Evolutionary conservation across 1,140 invertebrate genomes (phyloP).

Genomic region (Ceratina australensis): DNA sequence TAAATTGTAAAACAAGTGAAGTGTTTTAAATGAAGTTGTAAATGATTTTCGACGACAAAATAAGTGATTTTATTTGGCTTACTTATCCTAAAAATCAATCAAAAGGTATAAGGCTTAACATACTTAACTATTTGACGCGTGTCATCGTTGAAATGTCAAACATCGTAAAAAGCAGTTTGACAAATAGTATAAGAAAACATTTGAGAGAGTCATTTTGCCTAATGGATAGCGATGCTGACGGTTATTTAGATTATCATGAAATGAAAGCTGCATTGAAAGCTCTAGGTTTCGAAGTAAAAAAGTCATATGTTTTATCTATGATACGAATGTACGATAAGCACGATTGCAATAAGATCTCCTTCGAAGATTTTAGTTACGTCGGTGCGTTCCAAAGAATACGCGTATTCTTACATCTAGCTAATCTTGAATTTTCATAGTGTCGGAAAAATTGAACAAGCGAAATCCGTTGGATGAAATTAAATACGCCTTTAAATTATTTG

Average conservation of each 20-base stretch:
- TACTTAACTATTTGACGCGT: no score
- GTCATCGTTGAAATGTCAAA: background rate
- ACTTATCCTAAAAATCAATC: no score
- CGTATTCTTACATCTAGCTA: background rate
- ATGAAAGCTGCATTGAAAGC: slow-evolving; percentile 58
- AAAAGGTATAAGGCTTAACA: no score
- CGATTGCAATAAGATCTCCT: slow-evolving; percentile 54
- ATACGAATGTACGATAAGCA: slow-evolving; percentile 59
- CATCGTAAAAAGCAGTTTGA: background rate
- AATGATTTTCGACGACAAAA: no score
- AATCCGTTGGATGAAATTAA: slow-evolving; percentile 55
- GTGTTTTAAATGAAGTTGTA: no score
- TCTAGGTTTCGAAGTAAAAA: slow-evolving; percentile 56
- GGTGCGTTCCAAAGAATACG: slow-evolving; percentile 11
- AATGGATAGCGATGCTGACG: slow-evolving; percentile 61
- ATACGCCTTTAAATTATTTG: slow-evolving; percentile 55
- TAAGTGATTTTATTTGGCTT: no score
- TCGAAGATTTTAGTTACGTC: slow-evolving; percentile 59
- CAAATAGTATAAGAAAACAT: slow-evolving; percentile 31
- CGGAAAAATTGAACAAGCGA: slow-evolving; percentile 55
- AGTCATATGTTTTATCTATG: slow-evolving; percentile 50
- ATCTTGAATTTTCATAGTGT: slow-evolving; percentile 40
- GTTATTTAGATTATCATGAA: slow-evolving; percentile 62
- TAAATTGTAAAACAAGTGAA: no score
- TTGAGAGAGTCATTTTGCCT: slow-evolving; percentile 54